Percentiles rank a stretch among this genome's conserved stretches.
These are phyloP conservation scores for Potorous gilbertii DNA, from an alignment of 2,797 vertebrate species.

Conservation along the genomic window DNA sequence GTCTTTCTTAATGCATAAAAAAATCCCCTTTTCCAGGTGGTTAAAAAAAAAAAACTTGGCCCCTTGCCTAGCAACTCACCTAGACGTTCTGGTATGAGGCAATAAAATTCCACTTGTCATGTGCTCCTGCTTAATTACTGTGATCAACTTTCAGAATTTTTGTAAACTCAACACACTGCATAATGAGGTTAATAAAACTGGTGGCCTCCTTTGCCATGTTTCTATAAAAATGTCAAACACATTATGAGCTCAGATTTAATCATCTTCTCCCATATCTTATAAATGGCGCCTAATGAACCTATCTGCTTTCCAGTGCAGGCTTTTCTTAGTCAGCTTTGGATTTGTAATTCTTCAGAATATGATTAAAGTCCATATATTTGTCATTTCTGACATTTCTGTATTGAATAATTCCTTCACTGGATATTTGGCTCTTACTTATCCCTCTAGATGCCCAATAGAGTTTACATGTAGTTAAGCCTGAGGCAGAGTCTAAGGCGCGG, in stretches of 20 bases:
- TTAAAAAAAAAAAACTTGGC: constrained; percentile 69
- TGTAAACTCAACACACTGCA: constrained; percentile 73
- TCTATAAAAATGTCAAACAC: constrained; percentile 59
- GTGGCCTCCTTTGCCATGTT: constrained; percentile 60
- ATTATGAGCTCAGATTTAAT: constrained; percentile 57
- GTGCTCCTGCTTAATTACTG: constrained; percentile 74
- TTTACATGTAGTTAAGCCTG: constrained; percentile 24
- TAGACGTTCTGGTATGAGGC: constrained; percentile 60
- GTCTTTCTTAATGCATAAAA: constrained; percentile 35
- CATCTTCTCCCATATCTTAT: constrained; percentile 54
- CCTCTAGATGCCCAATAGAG: constrained; percentile 50
- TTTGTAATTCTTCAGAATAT: constrained; percentile 60
- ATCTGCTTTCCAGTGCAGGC: constrained; percentile 40
- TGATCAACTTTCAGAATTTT: constrained; percentile 75
- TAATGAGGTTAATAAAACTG: constrained; percentile 75
- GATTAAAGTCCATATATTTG: constrained; percentile 64
- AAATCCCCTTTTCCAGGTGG: constrained; percentile 57
- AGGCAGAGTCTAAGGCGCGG: not conserved
- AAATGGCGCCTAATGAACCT: constrained; percentile 49
- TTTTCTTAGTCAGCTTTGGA: constrained; percentile 32
- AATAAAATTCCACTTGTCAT: constrained; percentile 71
- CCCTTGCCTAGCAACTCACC: constrained; percentile 49
- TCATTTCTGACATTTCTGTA: constrained; percentile 59
- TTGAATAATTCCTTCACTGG: constrained; percentile 54
- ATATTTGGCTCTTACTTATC: not conserved